Percentiles rank a stretch among this genome's conserved stretches.
These are phyloP conservation scores for Archocentrus centrarchus DNA, from an alignment of 2,113 vertebrate genomes.

Conservation along the genomic window DNA sequence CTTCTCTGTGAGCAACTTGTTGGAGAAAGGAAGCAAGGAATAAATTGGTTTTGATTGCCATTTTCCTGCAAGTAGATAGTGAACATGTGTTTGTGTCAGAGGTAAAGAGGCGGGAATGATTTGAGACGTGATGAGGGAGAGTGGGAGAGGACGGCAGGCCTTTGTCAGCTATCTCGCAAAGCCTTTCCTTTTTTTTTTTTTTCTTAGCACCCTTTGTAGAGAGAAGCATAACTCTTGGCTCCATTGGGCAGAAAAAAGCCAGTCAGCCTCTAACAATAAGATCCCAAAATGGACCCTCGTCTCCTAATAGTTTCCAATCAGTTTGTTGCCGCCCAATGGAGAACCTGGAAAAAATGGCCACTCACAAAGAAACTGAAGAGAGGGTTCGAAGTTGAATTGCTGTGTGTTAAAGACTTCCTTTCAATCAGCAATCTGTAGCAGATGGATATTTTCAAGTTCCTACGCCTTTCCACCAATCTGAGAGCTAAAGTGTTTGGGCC, in stretches of 20 bases:
- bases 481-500: conserved; percentile 13
- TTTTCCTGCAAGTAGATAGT: conserved; percentile 44
- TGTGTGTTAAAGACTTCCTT: conserved; percentile 48
- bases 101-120: conserved; percentile 46
- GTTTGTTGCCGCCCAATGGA: conserved; percentile 25
- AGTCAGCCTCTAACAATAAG: conserved; percentile 27
- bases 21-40: conserved; percentile 16
- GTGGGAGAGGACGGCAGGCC: background rate
- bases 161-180: conserved; percentile 35
- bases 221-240: conserved; percentile 18
- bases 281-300: conserved; percentile 39
- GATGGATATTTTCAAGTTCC: conserved; percentile 47
- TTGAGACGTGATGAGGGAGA: background rate
- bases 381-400: conserved; percentile 41
- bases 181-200: background rate
- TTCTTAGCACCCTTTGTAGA: conserved; percentile 27
- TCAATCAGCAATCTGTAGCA: conserved; percentile 46
- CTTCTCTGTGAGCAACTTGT: conserved; percentile 28
- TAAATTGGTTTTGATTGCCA: conserved; percentile 46
- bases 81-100: conserved; percentile 62
- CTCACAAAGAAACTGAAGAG: conserved; percentile 39
- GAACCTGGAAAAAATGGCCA: conserved; percentile 8
- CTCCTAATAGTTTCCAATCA: conserved; percentile 50
- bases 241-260: conserved; percentile 17
- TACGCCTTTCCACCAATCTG: conserved; percentile 6